These are phyloP conservation scores for Drosophila atroscutellata DNA, from an alignment of 2,888 invertebrate species.

Conservation along the genomic window DNA sequence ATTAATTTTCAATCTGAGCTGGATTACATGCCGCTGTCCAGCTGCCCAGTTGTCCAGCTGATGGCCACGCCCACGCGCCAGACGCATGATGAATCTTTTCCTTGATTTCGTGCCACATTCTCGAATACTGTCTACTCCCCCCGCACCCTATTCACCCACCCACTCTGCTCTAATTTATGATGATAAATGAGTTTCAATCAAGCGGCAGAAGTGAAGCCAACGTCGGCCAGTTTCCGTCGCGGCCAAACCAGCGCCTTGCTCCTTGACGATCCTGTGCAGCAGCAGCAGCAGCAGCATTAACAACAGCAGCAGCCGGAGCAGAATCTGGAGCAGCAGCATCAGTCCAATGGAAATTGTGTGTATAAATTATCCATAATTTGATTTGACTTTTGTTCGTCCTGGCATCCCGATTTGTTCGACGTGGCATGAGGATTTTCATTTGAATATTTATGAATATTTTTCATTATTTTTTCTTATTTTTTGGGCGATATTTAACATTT, in stretches of 20 bases:
- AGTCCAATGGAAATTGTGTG: slow-evolving; percentile 59
- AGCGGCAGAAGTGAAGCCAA: slow-evolving; percentile 78
- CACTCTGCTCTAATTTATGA: slow-evolving; percentile 72
- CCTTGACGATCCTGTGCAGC: slow-evolving; percentile 30
- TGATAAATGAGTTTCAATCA: slow-evolving; percentile 81
- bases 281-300: not conserved
- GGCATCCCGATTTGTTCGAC: slow-evolving; percentile 41
- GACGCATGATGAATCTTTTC: slow-evolving; percentile 76
- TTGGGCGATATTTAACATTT: slow-evolving; percentile 23
- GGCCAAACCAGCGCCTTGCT: slow-evolving; percentile 22
- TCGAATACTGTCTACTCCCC: not conserved
- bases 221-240: slow-evolving; percentile 58
- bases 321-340: slow-evolving; percentile 24
- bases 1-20: slow-evolving; percentile 83
- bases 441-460: slow-evolving; percentile 74
- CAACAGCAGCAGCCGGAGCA: not conserved
- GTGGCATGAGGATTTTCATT: slow-evolving; percentile 67
- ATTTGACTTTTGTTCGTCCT: slow-evolving; percentile 60
- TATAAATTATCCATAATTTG: slow-evolving; percentile 76
- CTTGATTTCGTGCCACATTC: slow-evolving; percentile 54
- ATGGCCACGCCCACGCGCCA: slow-evolving; percentile 29
- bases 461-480: slow-evolving; percentile 21
- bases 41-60: slow-evolving; percentile 42
- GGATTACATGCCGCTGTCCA: slow-evolving; percentile 73
- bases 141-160: not conserved